Evolutionary conservation across 2,113 vertebrate genomes (phyloP), one percentile per base, ranked within the genome.

Genomic region (Tichodroma muraria): DNA sequence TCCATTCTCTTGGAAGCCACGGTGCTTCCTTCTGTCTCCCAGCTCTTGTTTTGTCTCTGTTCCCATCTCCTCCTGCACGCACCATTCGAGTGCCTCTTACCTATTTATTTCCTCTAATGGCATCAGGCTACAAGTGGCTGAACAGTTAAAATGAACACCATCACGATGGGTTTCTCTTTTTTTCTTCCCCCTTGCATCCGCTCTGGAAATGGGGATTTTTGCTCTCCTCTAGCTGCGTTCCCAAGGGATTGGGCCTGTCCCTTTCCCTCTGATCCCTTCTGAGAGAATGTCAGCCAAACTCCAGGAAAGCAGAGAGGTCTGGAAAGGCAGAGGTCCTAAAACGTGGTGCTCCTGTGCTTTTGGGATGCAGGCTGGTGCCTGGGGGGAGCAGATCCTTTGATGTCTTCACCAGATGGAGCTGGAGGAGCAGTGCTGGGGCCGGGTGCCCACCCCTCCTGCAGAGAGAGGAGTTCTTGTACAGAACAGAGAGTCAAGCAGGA

Each of bases 121-220:
- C 90, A 94, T 86, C 94, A 75, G 85, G 19, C 91, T 91, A 75
- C 93, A 96, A 96, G 96, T 96, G 96, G 85, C 77, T 93, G 90
- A 93, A 63, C 72, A 83, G 94, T 93, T 93, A 80, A 93, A 95
- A 85, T 88, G 94, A 96, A 30, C 95, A 94, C 94, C 68, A 60
- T 13, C 82, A 11, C 54, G 12, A 23, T 28, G 21, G 31, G 18
- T 82, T 82, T 31, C 40, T 44, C 11, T 25, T 14, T 19, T 24
- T n/a, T 11, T 8, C 8, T 30, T 33, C 10, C 13, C 40, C 42
- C 33, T 57, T 8, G 23, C 44, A 59, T 52, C 30, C 37, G 4
- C 65, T 60, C 42, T 60, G 81, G 38, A 52, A 69, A 69, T 7
- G 15, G 52, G 54, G 44, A 16, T 49, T 50, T 92, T 38, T 49